Base-by-base conservation (phyloP, 1,140 invertebrate species). In the Hycleus phaleratus region DNA sequence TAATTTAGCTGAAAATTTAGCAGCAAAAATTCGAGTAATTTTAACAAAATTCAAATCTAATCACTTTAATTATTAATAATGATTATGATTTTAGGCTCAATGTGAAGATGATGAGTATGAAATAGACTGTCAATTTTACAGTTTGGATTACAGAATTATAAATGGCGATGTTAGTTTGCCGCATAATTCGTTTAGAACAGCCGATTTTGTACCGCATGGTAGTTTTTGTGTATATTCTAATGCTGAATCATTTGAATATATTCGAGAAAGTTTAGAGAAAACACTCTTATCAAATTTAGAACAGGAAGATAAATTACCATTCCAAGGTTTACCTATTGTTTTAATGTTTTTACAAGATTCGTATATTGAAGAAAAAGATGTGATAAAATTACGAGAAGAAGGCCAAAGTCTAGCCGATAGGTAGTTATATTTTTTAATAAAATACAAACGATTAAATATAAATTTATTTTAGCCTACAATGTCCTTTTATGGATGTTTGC, bases 221-320 rank as follows among this genome's bases (percentile, higher is more conserved):
- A 88, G 88, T 54, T 90, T 91, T 73, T 91, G 89, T 72, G 89
- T 96, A 26, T 98, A 93, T 75, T 91, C 92, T 63, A 91, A 94
- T 70, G 86, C 88, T 61, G 86, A 92, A 65, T 91, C 91, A 2
- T 89, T 97, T 69, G 93, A 96, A 66, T 96, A 94, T 71, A 86
- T 97, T 42, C 81, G 91, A 64, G 87, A 89, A 58, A 93, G 91
- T 71, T 79, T 97, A 58, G 92, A 96, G 69, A 93, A 94, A 73
- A 95, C 92, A 8, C 76, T 97, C 4, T 74, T 96, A 0, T 91
- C 90, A 3, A 95, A 94, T 81, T 78, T 95, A 52, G 90, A 94
- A 71, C 86, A 92, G 69, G 91, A 95, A 68, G 92, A 95, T 68
- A 85, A 91, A 61, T 72, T 89, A 49, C 86, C 88, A 10, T 90